These are phyloP conservation scores for Macropodus opercularis DNA, from an alignment of 2,797 vertebrate genomes.

Conservation along the genomic window DNA sequence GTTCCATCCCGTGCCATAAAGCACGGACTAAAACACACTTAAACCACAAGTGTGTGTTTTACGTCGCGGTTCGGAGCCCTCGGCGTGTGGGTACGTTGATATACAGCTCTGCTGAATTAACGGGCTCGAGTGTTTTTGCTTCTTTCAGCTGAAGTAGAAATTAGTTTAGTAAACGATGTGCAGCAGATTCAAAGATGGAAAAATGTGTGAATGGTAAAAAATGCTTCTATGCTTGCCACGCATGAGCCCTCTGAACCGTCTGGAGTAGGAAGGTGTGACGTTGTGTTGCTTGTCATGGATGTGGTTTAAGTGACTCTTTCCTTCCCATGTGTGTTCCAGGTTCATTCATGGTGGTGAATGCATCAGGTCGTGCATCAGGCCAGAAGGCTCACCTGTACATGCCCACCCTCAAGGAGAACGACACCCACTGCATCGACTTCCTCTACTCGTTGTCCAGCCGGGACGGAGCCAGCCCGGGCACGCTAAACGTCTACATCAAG, in stretches of 20 bases:
- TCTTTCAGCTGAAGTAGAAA: constrained; percentile 10
- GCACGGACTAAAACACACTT: constrained; percentile 67
- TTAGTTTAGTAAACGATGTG: neutral
- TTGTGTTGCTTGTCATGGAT: no score
- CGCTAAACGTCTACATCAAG: constrained; percentile 94
- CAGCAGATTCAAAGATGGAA: neutral
- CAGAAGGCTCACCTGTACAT: constrained; percentile 95
- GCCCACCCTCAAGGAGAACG: constrained; percentile 94
- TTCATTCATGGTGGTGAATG: constrained; percentile 97
- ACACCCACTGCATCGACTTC: constrained; percentile 98
- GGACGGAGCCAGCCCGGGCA: constrained; percentile 90
- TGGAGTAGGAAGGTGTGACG: no score
- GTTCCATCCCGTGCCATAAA: constrained; percentile 63
- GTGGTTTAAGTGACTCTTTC: neutral
- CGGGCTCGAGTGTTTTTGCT: constrained; percentile 7
- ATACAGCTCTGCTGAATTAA: constrained; percentile 28
- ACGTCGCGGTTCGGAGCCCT: constrained; percentile 38
- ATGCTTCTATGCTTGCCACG: no score
- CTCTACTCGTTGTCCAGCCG: constrained; percentile 93
- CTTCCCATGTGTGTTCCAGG: constrained; percentile 71
- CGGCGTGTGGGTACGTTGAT: constrained; percentile 45
- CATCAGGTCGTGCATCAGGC: constrained; percentile 91
- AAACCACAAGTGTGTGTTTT: constrained; percentile 59
- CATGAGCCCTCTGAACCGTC: no score
- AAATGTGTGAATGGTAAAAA: no score